These are phyloP conservation scores for Rhinella marina DNA, from an alignment of 2,797 vertebrate genomes.

Conservation along the genomic window DNA sequence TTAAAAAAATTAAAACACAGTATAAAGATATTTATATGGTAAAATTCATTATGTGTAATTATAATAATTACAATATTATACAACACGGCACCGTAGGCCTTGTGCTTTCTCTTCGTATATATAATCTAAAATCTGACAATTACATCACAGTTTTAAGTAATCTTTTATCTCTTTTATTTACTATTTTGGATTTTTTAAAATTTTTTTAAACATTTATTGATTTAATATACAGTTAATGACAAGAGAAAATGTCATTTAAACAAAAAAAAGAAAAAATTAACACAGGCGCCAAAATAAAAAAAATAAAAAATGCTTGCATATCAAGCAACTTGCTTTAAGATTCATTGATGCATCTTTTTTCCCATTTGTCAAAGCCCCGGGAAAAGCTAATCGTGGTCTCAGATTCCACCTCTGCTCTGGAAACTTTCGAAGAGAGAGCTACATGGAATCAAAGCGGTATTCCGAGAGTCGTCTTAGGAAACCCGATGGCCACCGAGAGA, in stretches of 20 bases:
- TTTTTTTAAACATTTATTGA: conserved; percentile 61
- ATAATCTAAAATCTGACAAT: conserved; percentile 74
- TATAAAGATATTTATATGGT: conserved; percentile 91
- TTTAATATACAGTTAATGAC: conserved; percentile 62
- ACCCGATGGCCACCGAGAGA: not conserved
- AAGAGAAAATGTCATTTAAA: conserved; percentile 61
- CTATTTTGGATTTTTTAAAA: conserved; percentile 63
- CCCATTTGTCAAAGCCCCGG: conserved; percentile 65
- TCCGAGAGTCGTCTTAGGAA: not conserved
- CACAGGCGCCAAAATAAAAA: conserved; percentile 30
- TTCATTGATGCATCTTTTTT: conserved; percentile 67
- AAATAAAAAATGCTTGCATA: conserved; percentile 69
- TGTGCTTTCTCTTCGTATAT: conserved; percentile 86
- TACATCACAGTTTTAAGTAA: conserved; percentile 78
- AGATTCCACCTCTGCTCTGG: conserved; percentile 50
- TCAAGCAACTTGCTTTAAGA: conserved; percentile 75
- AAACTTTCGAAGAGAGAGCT: not conserved
- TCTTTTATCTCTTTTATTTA: conserved; percentile 59
- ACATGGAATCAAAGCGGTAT: not conserved
- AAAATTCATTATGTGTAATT: conserved; percentile 92
- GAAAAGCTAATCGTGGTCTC: conserved; percentile 67
- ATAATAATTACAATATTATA: conserved; percentile 92
- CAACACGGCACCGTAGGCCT: conserved; percentile 86
- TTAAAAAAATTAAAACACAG: conserved; percentile 82
- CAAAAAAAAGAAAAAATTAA: conserved; percentile 45